These are phyloP conservation scores for Syrista parreyssii DNA, from an alignment of 2,888 invertebrate species.

Conservation along the genomic window DNA sequence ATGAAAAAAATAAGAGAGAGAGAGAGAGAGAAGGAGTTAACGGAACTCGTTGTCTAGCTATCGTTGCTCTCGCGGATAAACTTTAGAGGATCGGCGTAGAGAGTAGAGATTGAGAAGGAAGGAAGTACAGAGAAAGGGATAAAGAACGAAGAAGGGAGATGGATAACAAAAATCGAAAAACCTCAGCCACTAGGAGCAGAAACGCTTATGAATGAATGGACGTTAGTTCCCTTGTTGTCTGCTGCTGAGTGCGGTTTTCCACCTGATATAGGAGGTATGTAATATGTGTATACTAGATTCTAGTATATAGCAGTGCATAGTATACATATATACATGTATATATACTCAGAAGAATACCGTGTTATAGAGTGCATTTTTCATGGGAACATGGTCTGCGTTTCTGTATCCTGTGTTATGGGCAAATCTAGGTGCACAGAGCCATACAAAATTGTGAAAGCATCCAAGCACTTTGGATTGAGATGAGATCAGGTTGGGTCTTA, in stretches of 20 bases:
- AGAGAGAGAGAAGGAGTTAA: background rate
- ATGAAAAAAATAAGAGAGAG: background rate
- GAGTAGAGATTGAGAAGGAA: background rate
- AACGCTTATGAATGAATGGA: background rate
- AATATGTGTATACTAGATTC: background rate
- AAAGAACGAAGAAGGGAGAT: background rate
- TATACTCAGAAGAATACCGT: background rate
- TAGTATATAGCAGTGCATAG: background rate
- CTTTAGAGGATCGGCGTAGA: background rate
- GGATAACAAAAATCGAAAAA: slow-evolving; percentile 6
- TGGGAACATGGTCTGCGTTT: background rate
- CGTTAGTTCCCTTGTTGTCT: slow-evolving; percentile 24
- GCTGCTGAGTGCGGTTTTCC: slow-evolving; percentile 16
- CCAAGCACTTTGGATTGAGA: background rate
- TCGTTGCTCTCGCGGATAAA: background rate
- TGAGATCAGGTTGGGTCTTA: background rate
- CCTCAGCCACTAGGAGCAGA: slow-evolving; percentile 5
- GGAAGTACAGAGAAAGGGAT: background rate
- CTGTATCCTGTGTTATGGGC: background rate
- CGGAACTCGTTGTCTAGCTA: background rate
- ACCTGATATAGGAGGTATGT: slow-evolving; percentile 11
- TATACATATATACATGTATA: background rate
- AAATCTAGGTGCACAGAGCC: background rate
- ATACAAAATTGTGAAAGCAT: background rate
- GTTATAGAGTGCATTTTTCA: background rate